Evolutionary conservation across 2,888 invertebrate genomes (phyloP).

Genomic region (Candidula unifasciata): DNA sequence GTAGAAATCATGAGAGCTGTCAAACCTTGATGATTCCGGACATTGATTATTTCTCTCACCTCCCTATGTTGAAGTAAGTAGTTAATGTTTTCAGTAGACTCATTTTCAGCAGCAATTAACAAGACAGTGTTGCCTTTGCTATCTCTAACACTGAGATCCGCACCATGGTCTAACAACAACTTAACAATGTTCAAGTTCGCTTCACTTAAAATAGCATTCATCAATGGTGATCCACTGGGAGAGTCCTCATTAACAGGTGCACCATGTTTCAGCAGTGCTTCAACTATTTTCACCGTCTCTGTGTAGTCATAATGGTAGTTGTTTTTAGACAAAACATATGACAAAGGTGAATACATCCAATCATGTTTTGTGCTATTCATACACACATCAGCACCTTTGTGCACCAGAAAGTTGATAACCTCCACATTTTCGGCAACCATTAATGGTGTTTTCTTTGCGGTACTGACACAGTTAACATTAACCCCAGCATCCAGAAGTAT

Average conservation of each 20-base stretch:
- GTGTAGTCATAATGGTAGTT: not conserved
- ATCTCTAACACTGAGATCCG: not conserved
- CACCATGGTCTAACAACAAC: conserved; percentile 12
- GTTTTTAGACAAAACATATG: not conserved
- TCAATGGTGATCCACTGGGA: not conserved
- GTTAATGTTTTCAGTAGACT: no score
- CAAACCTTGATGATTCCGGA: no score
- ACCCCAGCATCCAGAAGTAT: conserved; percentile 10
- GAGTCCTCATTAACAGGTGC: not conserved
- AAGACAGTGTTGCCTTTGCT: not conserved
- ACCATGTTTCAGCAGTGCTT: not conserved
- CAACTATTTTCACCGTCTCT: not conserved
- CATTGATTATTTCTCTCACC: no score
- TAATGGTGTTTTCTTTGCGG: not conserved
- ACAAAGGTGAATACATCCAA: not conserved
- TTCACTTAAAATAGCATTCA: not conserved
- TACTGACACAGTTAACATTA: not conserved
- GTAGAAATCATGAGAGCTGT: not conserved
- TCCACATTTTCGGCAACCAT: not conserved
- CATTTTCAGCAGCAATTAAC: not conserved
- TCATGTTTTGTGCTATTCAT: not conserved
- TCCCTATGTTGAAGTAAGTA: no score
- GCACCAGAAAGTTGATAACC: not conserved
- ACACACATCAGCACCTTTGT: not conserved
- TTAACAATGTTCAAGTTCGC: not conserved